Percentiles rank a stretch among this genome's conserved stretches.
Conservation (phyloP, 1,140 invertebrate genomes). For the Eurosta solidaginis region DNA sequence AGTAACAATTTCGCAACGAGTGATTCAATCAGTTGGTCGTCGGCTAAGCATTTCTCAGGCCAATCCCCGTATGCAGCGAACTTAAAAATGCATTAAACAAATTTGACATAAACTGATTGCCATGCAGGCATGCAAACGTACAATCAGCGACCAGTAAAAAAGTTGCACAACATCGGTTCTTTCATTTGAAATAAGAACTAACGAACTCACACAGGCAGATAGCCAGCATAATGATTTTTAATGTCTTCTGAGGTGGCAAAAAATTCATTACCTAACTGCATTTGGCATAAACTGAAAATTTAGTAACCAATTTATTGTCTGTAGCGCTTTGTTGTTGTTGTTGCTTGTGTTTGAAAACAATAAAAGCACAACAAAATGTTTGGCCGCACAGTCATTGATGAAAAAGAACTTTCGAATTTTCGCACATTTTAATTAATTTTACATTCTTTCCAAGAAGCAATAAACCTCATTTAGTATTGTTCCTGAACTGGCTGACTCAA, state of each 20-base stretch:
- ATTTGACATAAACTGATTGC: not conserved
- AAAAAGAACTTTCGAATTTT: not conserved
- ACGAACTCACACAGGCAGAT: not conserved
- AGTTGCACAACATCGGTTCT: not conserved
- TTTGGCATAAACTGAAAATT: constrained; percentile 1
- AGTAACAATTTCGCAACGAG: not conserved
- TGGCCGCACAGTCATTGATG: not conserved
- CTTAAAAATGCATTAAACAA: not conserved
- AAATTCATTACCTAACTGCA: constrained; percentile 19
- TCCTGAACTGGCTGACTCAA: not conserved
- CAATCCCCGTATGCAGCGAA: too few relatives aligned
- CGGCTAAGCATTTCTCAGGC: not conserved
- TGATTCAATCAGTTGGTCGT: not conserved
- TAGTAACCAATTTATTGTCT: constrained; percentile 8
- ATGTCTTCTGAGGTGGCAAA: not conserved
- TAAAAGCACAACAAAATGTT: not conserved
- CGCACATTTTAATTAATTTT: constrained; percentile 9
- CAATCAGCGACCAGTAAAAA: not conserved
- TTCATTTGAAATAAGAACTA: not conserved
- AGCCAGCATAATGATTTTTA: not conserved
- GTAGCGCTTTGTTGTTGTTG: not conserved
- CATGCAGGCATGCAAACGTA: not conserved
- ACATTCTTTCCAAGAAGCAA: constrained; percentile 12
- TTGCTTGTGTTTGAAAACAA: not conserved
- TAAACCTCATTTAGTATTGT: constrained; percentile 15